Evolutionary conservation across 1,140 invertebrate species (phyloP), one percentile per base, ranked within the genome.

Genomic region (Nasonia vitripennis): DNA sequence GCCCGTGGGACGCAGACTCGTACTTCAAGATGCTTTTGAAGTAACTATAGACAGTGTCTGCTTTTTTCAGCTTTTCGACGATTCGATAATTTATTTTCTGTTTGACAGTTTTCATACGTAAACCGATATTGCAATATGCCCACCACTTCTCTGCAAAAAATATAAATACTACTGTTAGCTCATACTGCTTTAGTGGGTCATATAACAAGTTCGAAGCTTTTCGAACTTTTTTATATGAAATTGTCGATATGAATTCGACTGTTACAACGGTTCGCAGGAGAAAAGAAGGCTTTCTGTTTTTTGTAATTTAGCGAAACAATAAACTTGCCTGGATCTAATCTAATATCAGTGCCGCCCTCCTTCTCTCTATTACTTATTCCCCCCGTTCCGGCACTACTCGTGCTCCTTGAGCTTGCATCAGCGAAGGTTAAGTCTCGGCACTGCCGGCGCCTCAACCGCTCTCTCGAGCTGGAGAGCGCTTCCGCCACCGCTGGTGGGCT

Each of bases 401-500:
- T 34, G 12, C 68, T 71, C 68, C 68, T 62, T n/a, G 55, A 62
- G 55, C 55, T 62, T 62, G 55, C 82, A 37, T 23, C 51, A 74
- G 34, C n/a, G 71, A 27, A 62, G 31, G 41, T 67, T 75, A 75
- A 75, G 20, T 31, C 73, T 9, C 71, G 31, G 20, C 23, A 71
- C 67, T 45, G 5, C 62, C 37, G 27, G 9, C 68, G 68, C 68
- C 68, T 11, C 34, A 37, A 37, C 68, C 20, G 20, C 55, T 62
- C 55, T 62, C 55, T 20, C 55, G 6, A 17, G 17, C 55, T 62
- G 20, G 73, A 41, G 73, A n/a, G 68, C 34, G 74, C 74, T 75
- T 34, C 14, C 34, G 20, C 23, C 51, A 27, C 34, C 55, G 23
- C 6, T 20, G 23, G 81, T 78, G 85, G 88, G 89, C 88, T 90